Base-by-base conservation (phyloP, 2,888 invertebrate species). In the Ochlodes sylvanus region DNA sequence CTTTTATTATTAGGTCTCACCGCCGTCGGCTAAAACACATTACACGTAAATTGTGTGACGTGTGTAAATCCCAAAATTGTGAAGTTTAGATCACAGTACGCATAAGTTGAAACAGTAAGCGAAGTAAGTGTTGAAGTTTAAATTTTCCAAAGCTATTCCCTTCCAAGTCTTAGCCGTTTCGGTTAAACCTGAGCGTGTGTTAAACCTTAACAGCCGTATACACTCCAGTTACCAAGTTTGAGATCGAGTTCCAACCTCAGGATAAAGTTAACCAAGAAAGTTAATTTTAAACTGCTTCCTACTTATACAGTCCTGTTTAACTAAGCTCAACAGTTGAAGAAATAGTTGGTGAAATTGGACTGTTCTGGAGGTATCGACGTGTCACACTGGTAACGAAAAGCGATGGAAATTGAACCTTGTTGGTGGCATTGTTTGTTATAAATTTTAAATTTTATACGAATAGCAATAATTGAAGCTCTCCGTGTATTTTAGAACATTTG, bases 281-380 rank as follows among this genome's bases (percentile, higher is more conserved):
- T 80, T 81, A 79, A 83, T 82, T 78, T 77, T 79, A 76, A 83
- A 81, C 77, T 76, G 75, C 65, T 58, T 62, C 68, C 69, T 69
- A 70, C 65, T 78, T 77, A 79, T 80, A 68, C 63, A 71, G 68
- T 63, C 63, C 61, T 41, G 68, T 70, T 34, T 61, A 58, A 68
- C 67, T 58, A 52, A 65, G 41, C 58, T 70, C 70, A 54, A 63
- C 68, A 64, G 67, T 64, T 58, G 63, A 70, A 70, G 68, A 68
- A 70, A 70, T 64, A 50, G 65, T 65, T 58, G 50, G 58, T 34
- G 57, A 38, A 38, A 65, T 65, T 65, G 65, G 57, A 21, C 65
- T 38, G 50, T 50, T 38, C 32, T 57, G 65, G 47, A 56, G 56
- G 57, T 58, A 65, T 38, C 21, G 17, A 7, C 7, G 7, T 34